A percentile compares a stretch with the other conserved stretches of the same genome.
phyloP scores from a whole-genome alignment of 2,797 vertebrate species.

The Melanotaenia boesemani region DNA sequence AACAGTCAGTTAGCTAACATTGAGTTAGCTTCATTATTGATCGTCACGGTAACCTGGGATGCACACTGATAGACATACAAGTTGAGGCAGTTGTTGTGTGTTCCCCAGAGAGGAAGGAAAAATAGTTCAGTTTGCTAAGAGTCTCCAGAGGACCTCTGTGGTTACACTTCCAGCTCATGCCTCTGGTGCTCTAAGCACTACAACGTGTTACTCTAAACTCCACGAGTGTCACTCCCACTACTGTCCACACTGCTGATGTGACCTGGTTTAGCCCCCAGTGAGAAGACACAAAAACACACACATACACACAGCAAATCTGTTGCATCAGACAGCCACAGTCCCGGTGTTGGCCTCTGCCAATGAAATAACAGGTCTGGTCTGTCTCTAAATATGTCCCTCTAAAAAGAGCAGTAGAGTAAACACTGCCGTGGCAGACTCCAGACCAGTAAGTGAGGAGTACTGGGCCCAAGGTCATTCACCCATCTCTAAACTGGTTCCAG shows the following conservation, averaged over 20 bases:
- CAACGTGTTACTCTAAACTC: slow-evolving; percentile 41
- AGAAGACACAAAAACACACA: slow-evolving; percentile 21
- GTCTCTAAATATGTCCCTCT: slow-evolving; percentile 81
- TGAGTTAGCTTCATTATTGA: slow-evolving; percentile 3
- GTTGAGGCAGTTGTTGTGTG: background rate
- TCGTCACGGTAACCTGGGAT: slow-evolving; percentile 6
- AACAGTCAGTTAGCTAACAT: background rate
- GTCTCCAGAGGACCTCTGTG: slow-evolving; percentile 12
- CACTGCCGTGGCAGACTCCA: slow-evolving; percentile 63
- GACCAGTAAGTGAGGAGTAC: slow-evolving; percentile 80
- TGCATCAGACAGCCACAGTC: slow-evolving; percentile 80
- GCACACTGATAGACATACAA: slow-evolving; percentile 13
- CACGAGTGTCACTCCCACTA: slow-evolving; percentile 50
- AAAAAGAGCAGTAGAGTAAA: slow-evolving; percentile 82
- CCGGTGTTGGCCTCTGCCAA: slow-evolving; percentile 62
- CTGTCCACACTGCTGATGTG: slow-evolving; percentile 55
- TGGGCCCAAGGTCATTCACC: slow-evolving; percentile 71
- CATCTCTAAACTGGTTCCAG: slow-evolving; percentile 72
- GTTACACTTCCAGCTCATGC: slow-evolving; percentile 10
- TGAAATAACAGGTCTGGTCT: slow-evolving; percentile 83
- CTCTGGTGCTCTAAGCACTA: slow-evolving; percentile 37
- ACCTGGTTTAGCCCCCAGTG: slow-evolving; percentile 68
- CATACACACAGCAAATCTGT: slow-evolving; percentile 30
- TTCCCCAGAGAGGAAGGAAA: slow-evolving; percentile 5
- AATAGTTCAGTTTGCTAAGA: slow-evolving; percentile 6